Conservation (phyloP, 2,113 vertebrate genomes). For the Chascanopsetta lugubris region DNA sequence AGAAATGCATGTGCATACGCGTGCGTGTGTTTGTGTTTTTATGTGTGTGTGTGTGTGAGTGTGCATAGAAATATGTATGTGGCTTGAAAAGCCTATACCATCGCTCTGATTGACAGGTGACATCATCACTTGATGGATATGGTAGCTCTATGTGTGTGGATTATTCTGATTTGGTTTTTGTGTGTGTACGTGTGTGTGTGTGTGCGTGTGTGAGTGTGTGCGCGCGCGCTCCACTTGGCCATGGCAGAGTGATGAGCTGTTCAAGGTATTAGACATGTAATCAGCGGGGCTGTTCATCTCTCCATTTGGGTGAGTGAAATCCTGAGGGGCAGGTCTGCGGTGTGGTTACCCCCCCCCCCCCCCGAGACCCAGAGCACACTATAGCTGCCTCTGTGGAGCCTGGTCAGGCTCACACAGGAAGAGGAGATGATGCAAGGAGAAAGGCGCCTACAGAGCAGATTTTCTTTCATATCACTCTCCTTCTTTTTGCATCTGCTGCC, state of each 20-base stretch:
- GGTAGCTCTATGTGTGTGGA: constrained; percentile 20
- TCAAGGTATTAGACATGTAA: constrained; percentile 70
- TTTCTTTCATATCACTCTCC: constrained; percentile 62
- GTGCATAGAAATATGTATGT: neutral
- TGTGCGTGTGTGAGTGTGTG: neutral
- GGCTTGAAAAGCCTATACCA: neutral
- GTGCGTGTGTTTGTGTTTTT: neutral
- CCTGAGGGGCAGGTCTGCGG: constrained; percentile 52
- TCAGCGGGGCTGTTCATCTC: constrained; percentile 70
- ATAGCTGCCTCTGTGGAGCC: constrained; percentile 40
- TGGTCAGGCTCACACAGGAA: constrained; percentile 42
- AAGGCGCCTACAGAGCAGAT: constrained; percentile 53
- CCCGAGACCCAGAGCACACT: constrained; percentile 23
- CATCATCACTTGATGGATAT: constrained; percentile 49
- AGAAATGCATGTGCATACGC: too few relatives aligned
- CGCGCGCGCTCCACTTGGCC: constrained; percentile 29
- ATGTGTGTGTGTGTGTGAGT: neutral
- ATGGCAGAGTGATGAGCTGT: constrained; percentile 67
- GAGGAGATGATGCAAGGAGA: constrained; percentile 56
- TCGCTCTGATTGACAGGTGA: constrained; percentile 54
- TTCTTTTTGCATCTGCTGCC: constrained; percentile 61
- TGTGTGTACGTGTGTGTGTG: constrained; percentile 8
- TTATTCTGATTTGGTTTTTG: constrained; percentile 31
- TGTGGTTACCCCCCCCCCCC: constrained; percentile 45
- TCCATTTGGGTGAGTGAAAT: constrained; percentile 66